Base-by-base conservation (phyloP, 2,888 invertebrate species). In the Catotricha subobsoleta region DNA sequence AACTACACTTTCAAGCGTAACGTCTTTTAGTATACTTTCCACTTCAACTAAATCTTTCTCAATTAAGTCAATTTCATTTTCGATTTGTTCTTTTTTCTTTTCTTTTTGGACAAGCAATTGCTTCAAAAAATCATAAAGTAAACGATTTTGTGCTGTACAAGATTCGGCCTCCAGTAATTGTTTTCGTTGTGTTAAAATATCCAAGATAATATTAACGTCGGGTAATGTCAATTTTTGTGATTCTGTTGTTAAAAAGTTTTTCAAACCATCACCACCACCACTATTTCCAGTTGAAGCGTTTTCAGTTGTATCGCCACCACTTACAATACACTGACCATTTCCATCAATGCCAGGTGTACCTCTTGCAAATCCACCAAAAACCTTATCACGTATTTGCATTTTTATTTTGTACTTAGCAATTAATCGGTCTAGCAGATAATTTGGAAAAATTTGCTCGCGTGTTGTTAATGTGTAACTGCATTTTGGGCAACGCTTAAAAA, bases 71-170 rank as follows among this genome's bases (percentile, higher is more conserved):
- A 87, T 73, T 60, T 90, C 86, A 43, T 65, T 62, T 6, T 65
- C 68, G 18, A 87, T 62, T 57, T 80, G 77, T 38, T 67, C 67
- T 45, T 74, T 65, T 47, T 72, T 73, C 47, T 76, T 72, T 50
- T 74, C 71, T 51, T 87, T 81, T 49, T 80, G 76, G 40, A 74
- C 69, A 40, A 78, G 63, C 46, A 91, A 67, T 54, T 84, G 80
- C 44, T 74, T 71, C 16, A 91, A 65, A 60, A 92, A 91, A 57
- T 88, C 86, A 55, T 80, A 73, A 30, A 90, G 62, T n/a, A 91
- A 64, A 46, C 79, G 69, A 53, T 82, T 81, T 58, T 88, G 84
- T 1, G 81, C 77, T 3, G 73, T 78, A 50, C 75, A 77, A 34
- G 75, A 78, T 61, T 87, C 86, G 0, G 82, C 79, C 58, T 87